Evolutionary conservation across 2,888 invertebrate species (phyloP).

Genomic region (Galerucella pusilla): DNA sequence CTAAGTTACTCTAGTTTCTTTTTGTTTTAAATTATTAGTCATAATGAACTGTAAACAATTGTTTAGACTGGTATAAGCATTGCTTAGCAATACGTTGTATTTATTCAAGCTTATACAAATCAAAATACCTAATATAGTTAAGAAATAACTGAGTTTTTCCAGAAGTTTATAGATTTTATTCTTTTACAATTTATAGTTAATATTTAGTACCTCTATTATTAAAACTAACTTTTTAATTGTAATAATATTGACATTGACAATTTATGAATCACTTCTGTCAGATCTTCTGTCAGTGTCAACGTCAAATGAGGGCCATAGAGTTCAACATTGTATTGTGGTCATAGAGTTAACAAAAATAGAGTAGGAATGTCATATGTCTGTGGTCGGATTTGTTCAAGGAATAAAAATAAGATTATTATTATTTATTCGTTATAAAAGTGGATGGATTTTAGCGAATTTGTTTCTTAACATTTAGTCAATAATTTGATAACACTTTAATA

Average conservation of each 20-base stretch:
- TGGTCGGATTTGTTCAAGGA: too few species aligned
- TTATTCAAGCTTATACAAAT: not conserved
- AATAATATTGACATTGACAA: conserved; percentile 3
- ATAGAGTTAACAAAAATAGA: not conserved
- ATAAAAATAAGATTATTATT: too few species aligned
- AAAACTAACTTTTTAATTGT: not conserved
- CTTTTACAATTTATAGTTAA: not conserved
- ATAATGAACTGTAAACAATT: not conserved
- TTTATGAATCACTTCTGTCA: not conserved
- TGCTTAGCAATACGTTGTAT: not conserved
- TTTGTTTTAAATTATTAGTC: not conserved
- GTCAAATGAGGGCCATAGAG: too few species aligned
- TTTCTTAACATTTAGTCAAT: too few species aligned
- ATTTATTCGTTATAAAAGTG: too few species aligned
- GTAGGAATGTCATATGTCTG: too few species aligned
- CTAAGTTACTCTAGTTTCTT: not conserved
- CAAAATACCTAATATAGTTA: not conserved
- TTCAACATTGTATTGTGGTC: not conserved
- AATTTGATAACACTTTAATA: too few species aligned
- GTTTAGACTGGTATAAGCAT: not conserved
- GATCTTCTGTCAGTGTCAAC: too few species aligned
- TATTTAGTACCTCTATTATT: not conserved
- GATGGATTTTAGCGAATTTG: too few species aligned
- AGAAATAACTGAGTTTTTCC: not conserved
- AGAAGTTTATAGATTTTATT: not conserved